Evolutionary conservation across 2,797 vertebrate species (phyloP), one percentile per base, ranked within the genome.

Genomic region (Apodemus agrarius): DNA sequence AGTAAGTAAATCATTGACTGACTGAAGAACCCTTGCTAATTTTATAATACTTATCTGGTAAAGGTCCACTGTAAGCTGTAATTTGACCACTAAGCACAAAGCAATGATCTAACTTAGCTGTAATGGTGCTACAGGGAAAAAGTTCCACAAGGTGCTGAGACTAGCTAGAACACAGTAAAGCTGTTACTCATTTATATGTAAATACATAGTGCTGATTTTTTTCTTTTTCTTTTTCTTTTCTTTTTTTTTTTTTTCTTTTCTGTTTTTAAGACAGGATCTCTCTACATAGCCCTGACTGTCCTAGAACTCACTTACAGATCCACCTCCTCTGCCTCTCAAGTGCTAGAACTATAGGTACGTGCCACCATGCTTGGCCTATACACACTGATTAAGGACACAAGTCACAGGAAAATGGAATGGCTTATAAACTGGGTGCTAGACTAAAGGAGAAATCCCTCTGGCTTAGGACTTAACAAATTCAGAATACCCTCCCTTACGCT

Each of bases 1-100:
- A 76, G 59, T 43, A 96, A 59, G 29, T 72, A 52, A 34, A 63
- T 3, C 54, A 89, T 90, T 94, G 43, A 37, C 16, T 11, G 40
- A 87, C 34, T 81, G 49, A 95, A 26, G 57, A 83, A 81, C 67
- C 67, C 82, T 59, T 22, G 22, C 31, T 7, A 29, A 34, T 69
- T 46, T 72, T 21, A 46, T 54, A 75, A 43, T 69, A 37, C 24
- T 84, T 61, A 65, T 54, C 12, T 78, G 34, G 72, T n/a, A 43
- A 37, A 79, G 43, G 10, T 49, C 31, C 59, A 46, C 7, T 61
- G 63, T 34, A 74, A 63, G 52, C 9, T 74, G 69, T 31, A 74
- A 63, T 19, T 40, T 49, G 24, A 74, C 69, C 46, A 69, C 26
- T 17, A 37, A 79, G 31, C 14, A 92, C 34, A 89, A 14, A 43